phyloP scores from a whole-genome alignment of 2,113 vertebrate genomes.

The Thinocorus orbignyianus region DNA sequence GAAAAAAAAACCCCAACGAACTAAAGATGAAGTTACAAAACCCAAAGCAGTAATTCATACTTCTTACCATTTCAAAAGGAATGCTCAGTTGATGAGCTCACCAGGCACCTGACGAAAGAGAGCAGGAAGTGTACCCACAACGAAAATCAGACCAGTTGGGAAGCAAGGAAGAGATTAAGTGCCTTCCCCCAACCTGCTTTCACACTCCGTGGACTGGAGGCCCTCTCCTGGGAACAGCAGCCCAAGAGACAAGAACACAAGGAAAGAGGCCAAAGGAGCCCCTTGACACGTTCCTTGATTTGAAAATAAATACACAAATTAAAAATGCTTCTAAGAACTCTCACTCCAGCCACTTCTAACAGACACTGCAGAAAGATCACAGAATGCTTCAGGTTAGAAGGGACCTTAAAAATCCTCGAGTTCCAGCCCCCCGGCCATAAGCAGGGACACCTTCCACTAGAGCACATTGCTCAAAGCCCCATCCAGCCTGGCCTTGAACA shows the following conservation, averaged over 20 bases:
- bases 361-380: not conserved
- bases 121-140: not conserved
- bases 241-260: not conserved
- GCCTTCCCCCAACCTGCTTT: not conserved
- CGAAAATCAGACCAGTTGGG: not conserved
- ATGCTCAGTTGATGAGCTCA: not conserved
- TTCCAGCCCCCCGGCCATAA: too few relatives aligned
- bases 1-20: not conserved
- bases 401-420: too few relatives aligned
- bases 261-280: not conserved
- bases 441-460: too few relatives aligned
- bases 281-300: not conserved
- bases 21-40: not conserved
- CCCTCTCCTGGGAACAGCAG: not conserved
- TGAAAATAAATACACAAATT: not conserved
- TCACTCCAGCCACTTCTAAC: not conserved
- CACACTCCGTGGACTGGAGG: not conserved
- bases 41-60: not conserved
- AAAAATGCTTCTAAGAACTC: not conserved
- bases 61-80: not conserved
- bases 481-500: too few relatives aligned
- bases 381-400: too few relatives aligned
- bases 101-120: not conserved
- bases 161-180: not conserved
- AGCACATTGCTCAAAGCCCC: too few relatives aligned